A percentile compares a stretch with the other conserved stretches of the same genome.
These are phyloP conservation scores for Hoplodrina ambigua DNA, from an alignment of 2,888 invertebrate species.

Conservation along the genomic window DNA sequence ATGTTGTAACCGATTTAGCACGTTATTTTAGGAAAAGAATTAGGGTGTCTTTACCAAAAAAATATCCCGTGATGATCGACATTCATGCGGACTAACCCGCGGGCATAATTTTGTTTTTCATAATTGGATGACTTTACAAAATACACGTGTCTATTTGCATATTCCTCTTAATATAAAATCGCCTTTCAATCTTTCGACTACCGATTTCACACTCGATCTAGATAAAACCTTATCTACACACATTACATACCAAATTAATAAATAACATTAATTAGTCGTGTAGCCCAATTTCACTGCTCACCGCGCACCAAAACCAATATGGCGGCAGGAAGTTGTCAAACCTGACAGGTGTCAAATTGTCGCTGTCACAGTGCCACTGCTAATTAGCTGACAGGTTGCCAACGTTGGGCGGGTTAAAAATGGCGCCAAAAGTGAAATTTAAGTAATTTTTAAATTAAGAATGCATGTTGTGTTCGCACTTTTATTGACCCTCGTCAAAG, in stretches of 20 bases:
- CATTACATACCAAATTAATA: slow-evolving; percentile 31
- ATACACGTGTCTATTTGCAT: background rate
- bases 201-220: slow-evolving; percentile 25
- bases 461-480: slow-evolving; percentile 28
- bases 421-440: slow-evolving; percentile 52
- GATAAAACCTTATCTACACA: slow-evolving; percentile 16
- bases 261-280: slow-evolving; percentile 43
- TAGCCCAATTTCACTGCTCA: slow-evolving; percentile 52
- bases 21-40: too few relatives aligned
- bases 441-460: slow-evolving; percentile 42
- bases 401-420: slow-evolving; percentile 44
- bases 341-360: slow-evolving; percentile 68
- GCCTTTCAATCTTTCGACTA: slow-evolving; percentile 4
- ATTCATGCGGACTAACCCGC: too few relatives aligned
- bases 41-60: too few relatives aligned
- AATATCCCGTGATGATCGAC: too few relatives aligned
- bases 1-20: too few relatives aligned
- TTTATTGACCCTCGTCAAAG: slow-evolving; percentile 25
- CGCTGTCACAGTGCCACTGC: slow-evolving; percentile 57
- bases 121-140: slow-evolving; percentile 1
- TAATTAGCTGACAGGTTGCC: slow-evolving; percentile 53
- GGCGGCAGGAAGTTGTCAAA: slow-evolving; percentile 62
- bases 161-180: background rate
- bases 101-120: background rate
- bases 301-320: slow-evolving; percentile 40